Evolutionary conservation across 2,888 invertebrate species (phyloP).

Genomic region (Xylophagus ater): DNA sequence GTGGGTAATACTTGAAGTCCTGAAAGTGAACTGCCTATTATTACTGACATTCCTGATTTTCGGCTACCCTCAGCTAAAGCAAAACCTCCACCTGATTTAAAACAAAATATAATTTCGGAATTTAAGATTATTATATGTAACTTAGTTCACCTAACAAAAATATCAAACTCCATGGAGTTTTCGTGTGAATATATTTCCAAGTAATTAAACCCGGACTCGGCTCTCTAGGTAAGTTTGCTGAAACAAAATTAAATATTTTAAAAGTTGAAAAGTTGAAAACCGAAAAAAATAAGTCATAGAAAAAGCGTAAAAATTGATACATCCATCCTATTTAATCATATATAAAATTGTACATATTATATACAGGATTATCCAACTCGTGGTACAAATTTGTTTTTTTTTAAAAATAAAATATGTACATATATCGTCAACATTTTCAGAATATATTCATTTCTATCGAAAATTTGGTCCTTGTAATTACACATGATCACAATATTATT

Average conservation of each 20-base stretch:
- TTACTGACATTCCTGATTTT: slow-evolving; percentile 61
- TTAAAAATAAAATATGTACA: too few species aligned
- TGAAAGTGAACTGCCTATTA: slow-evolving; percentile 60
- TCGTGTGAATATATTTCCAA: slow-evolving; percentile 75
- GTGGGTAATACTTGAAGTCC: slow-evolving; percentile 53
- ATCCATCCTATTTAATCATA: neutral
- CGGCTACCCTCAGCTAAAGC: slow-evolving; percentile 81
- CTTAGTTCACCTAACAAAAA: slow-evolving; percentile 54
- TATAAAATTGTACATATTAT: neutral
- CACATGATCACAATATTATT: too few species aligned
- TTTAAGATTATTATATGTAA: neutral
- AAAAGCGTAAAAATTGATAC: slow-evolving; percentile 2
- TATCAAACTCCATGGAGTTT: slow-evolving; percentile 83
- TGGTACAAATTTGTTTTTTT: neutral
- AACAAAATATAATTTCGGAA: slow-evolving; percentile 5
- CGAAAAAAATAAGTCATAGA: slow-evolving; percentile 2
- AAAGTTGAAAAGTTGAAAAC: too few species aligned
- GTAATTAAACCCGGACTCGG: slow-evolving; percentile 62
- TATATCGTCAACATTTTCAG: too few species aligned
- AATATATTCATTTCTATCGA: too few species aligned
- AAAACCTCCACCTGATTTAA: slow-evolving; percentile 65
- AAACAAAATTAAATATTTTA: too few species aligned
- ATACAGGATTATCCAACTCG: neutral
- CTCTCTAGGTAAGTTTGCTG: slow-evolving; percentile 41
- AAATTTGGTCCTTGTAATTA: too few species aligned